Evolutionary conservation across 2,888 invertebrate species (phyloP).

Genomic region (Baronia brevicornis): DNA sequence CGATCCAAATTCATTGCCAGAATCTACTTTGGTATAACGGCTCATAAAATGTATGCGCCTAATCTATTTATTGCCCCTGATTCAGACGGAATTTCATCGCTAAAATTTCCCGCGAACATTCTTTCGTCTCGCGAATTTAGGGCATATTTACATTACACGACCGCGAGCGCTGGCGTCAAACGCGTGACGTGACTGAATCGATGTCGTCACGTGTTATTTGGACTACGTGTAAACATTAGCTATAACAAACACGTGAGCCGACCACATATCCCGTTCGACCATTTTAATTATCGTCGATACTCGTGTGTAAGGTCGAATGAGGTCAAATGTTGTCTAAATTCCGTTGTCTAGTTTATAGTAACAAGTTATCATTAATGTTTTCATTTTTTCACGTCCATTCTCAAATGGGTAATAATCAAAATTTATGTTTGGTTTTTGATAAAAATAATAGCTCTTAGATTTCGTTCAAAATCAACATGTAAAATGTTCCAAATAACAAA

Average conservation of each 20-base stretch:
- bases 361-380: no score
- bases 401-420: no score
- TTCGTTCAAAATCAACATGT: no score
- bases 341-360: no score
- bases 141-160: conserved; percentile 22
- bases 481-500: no score
- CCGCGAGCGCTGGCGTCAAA: conserved; percentile 21
- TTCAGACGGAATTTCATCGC: conserved; percentile 25
- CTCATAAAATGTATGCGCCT: conserved; percentile 23
- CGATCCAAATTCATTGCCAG: conserved; percentile 18
- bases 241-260: conserved; percentile 12
- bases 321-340: no score
- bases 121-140: conserved; percentile 20
- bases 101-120: conserved; percentile 21
- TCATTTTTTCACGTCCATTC: no score
- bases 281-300: no score
- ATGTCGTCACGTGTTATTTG: conserved; percentile 41
- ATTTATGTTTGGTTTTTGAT: no score
- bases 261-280: no score
- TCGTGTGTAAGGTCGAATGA: no score
- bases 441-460: no score
- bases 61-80: conserved; percentile 29
- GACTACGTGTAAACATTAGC: conserved; percentile 32
- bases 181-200: conserved; percentile 29
- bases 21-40: conserved; percentile 22